Evolutionary conservation across 2,888 invertebrate genomes (phyloP).

Genomic region (Rhorus exstirpatorius): DNA sequence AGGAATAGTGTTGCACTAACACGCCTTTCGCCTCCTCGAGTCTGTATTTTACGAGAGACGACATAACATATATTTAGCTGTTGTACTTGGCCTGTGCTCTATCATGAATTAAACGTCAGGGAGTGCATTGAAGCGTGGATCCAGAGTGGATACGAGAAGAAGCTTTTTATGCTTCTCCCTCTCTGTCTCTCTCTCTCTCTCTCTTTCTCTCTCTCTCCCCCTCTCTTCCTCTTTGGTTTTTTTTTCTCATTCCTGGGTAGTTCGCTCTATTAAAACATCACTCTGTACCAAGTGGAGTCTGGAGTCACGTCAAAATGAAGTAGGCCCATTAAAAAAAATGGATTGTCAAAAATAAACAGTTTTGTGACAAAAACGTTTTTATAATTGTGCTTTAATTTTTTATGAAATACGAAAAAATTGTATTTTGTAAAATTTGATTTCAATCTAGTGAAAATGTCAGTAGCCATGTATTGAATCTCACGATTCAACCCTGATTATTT

Average conservation of each 20-base stretch:
- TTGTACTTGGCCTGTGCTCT: constrained; percentile 17
- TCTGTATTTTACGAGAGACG: neutral
- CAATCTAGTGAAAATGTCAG: no score
- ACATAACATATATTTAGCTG: constrained; percentile 5
- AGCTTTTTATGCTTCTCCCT: constrained; percentile 67
- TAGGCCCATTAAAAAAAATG: no score
- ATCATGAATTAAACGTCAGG: constrained; percentile 64
- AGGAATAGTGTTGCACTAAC: constrained; percentile 1
- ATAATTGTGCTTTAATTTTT: no score
- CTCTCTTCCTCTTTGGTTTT: no score
- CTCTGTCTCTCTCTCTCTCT: constrained; percentile 21
- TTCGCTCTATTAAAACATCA: constrained; percentile 72
- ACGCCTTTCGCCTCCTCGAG: neutral
- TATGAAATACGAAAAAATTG: no score
- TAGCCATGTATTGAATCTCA: no score
- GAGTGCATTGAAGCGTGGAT: constrained; percentile 60
- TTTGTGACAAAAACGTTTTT: no score
- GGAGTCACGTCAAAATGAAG: no score
- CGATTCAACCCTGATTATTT: no score
- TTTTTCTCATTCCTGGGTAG: constrained; percentile 49
- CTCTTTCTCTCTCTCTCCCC: neutral
- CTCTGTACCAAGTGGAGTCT: constrained; percentile 44
- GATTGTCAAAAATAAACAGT: no score
- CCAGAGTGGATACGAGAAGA: constrained; percentile 69
- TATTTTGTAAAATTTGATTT: no score